phyloP scores from a whole-genome alignment of 2,797 vertebrate species.

The Anisognathus igniventris region DNA sequence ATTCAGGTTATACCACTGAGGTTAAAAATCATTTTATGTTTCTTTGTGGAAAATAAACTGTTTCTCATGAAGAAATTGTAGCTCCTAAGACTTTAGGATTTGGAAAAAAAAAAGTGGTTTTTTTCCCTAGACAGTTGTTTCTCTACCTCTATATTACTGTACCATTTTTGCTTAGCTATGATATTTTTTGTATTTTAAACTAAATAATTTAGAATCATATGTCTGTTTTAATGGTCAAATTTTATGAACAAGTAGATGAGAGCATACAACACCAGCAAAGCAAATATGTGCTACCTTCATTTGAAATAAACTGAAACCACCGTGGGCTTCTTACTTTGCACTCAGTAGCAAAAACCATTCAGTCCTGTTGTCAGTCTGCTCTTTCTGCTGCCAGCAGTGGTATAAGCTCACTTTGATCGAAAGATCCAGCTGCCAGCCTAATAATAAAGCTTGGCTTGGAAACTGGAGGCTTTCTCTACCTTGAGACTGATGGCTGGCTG shows the following conservation, averaged over 20 bases:
- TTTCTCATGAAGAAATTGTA: not conserved
- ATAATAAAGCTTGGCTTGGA: not conserved
- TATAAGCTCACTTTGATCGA: not conserved
- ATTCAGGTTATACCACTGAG: not conserved
- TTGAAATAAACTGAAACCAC: not conserved
- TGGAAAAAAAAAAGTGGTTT: accelerated
- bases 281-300: not conserved
- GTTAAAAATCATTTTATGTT: not conserved
- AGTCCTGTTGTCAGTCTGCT: not conserved
- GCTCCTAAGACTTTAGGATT: not conserved
- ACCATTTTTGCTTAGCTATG: not conserved
- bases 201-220: not conserved
- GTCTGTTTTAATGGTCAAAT: not conserved
- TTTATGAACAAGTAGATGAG: not conserved
- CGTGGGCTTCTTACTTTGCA: not conserved
- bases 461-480: not conserved
- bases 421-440: not conserved
- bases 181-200: not conserved
- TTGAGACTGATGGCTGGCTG: not conserved
- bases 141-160: not conserved
- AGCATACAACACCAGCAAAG: not conserved
- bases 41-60: not conserved
- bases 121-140: not conserved
- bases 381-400: not conserved
- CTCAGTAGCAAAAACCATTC: not conserved